Conservation (phyloP, 2,888 invertebrate species). For the Gastrophysa polygoni region DNA sequence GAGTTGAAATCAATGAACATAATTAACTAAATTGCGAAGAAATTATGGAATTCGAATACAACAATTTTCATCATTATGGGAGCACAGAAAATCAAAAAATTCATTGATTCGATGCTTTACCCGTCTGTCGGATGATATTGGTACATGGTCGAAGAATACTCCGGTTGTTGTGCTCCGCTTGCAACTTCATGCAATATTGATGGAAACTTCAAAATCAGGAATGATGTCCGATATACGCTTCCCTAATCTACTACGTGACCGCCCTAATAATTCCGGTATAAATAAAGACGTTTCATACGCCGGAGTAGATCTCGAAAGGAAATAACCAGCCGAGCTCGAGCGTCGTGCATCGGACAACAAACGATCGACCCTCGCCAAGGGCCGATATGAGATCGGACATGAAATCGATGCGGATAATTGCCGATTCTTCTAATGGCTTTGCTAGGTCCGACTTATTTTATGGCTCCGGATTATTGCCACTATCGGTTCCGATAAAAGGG, state of each 20-base stretch:
- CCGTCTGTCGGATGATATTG: too few relatives aligned
- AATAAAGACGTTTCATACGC: conserved; percentile 28
- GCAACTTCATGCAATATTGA: not conserved
- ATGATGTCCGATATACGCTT: not conserved
- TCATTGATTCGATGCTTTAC: too few relatives aligned
- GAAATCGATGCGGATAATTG: conserved; percentile 56
- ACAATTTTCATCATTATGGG: too few relatives aligned
- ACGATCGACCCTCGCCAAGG: conserved; percentile 27
- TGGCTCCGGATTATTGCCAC: conserved; percentile 42
- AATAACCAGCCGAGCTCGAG: conserved; percentile 36
- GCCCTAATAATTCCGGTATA: conserved; percentile 1
- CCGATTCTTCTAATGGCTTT: conserved; percentile 54
- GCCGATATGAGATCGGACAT: conserved; percentile 49
- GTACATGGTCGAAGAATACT: not conserved
- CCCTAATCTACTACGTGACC: not conserved
- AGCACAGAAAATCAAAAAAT: too few relatives aligned
- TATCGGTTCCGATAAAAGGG: conserved; percentile 25
- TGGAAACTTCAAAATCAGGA: not conserved
- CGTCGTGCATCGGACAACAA: conserved; percentile 34
- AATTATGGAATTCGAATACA: too few relatives aligned
- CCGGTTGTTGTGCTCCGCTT: not conserved
- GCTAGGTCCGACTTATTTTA: conserved; percentile 46
- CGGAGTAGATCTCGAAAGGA: conserved; percentile 33
- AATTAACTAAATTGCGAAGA: too few relatives aligned
- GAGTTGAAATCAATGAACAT: too few relatives aligned